These are phyloP conservation scores for Rhadina sibilatrix DNA, from an alignment of 2,113 vertebrate genomes.

Conservation along the genomic window DNA sequence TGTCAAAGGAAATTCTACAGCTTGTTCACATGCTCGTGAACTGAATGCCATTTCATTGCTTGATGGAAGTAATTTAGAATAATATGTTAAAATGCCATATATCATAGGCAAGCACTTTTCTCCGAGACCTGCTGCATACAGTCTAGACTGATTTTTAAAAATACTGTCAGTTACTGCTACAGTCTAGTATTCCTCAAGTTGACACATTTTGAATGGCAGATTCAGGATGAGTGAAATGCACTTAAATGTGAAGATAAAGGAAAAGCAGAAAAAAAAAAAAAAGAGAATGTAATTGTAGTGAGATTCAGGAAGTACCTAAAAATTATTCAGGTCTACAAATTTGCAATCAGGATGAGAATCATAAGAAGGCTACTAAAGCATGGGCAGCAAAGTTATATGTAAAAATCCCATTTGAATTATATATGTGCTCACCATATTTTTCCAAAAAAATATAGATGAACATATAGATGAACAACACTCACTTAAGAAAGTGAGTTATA, in stretches of 20 bases:
- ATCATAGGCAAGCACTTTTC: slow-evolving; percentile 43
- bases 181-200: slow-evolving; percentile 57
- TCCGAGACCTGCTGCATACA: slow-evolving; percentile 22
- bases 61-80: slow-evolving; percentile 67
- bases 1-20: slow-evolving; percentile 61
- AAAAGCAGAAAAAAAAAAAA: neutral
- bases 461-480: slow-evolving; percentile 5
- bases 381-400: neutral
- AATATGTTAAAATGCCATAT: slow-evolving; percentile 48
- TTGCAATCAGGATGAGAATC: slow-evolving; percentile 56
- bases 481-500: slow-evolving; percentile 4
- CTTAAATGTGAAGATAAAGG: slow-evolving; percentile 58
- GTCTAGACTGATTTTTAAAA: slow-evolving; percentile 50
- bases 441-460: neutral
- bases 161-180: slow-evolving; percentile 49
- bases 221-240: slow-evolving; percentile 59
- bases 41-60: slow-evolving; percentile 47
- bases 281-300: slow-evolving; percentile 48
- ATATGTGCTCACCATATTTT: neutral
- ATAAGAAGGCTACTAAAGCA: neutral
- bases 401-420: slow-evolving; percentile 20
- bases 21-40: slow-evolving; percentile 42
- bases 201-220: slow-evolving; percentile 69
- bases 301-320: slow-evolving; percentile 38
- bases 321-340: slow-evolving; percentile 60